These are phyloP conservation scores for Neelides sp. DNA, from an alignment of 1,140 invertebrate species.

Conservation along the genomic window DNA sequence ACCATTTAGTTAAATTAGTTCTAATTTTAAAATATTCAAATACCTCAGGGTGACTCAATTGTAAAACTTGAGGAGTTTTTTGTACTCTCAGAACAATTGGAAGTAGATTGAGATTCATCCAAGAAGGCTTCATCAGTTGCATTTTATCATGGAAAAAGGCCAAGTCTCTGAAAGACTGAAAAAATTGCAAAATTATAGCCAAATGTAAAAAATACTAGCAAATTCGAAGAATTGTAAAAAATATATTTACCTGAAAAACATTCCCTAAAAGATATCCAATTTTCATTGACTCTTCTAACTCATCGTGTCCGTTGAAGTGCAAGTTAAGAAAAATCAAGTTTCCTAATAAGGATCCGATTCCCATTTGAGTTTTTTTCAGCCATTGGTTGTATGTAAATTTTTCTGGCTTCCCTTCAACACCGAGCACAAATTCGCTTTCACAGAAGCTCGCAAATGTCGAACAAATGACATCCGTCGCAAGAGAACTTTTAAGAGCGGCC, in stretches of 20 bases:
- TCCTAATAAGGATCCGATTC: constrained; percentile 9
- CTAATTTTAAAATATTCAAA: too few relatives aligned
- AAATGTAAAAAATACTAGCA: neutral
- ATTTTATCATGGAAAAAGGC: constrained; percentile 1
- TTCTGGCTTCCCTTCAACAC: neutral
- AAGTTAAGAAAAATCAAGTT: constrained; percentile 5
- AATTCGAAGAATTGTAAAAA: neutral
- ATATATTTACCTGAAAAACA: constrained; percentile 2
- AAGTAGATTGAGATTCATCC: constrained; percentile 9
- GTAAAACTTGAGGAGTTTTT: neutral
- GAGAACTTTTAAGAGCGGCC: constrained; percentile 14
- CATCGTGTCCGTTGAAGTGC: constrained; percentile 12
- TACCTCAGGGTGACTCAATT: constrained; percentile 2
- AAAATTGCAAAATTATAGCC: too few relatives aligned
- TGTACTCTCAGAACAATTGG: constrained; percentile 4
- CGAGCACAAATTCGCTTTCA: constrained; percentile 14
- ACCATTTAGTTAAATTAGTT: too few relatives aligned
- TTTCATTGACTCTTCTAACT: neutral
- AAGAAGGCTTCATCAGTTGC: neutral
- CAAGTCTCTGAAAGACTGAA: constrained; percentile 13
- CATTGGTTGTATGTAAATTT: constrained; percentile 7
- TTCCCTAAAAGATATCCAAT: constrained; percentile 9
- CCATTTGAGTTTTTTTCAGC: neutral
- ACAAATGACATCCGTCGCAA: constrained; percentile 11
- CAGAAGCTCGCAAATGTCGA: constrained; percentile 9